These are phyloP conservation scores for Bos indicus DNA, from an alignment of 2,113 vertebrate species.

Conservation along the genomic window DNA sequence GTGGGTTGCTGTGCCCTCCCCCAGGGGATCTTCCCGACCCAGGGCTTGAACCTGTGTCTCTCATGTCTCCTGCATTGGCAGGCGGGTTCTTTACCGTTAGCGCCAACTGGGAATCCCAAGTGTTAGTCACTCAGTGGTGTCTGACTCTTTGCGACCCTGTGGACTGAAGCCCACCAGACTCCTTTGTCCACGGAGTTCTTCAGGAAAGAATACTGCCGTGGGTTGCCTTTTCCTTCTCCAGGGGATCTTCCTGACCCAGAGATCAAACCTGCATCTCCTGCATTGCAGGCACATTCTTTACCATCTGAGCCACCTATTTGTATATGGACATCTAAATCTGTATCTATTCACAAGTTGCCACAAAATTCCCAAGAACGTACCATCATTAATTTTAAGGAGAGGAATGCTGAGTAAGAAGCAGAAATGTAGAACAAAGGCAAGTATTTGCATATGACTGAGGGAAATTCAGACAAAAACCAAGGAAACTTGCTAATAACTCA, in stretches of 20 bases:
- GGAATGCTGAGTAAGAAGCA: background rate
- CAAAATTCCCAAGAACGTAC: no score
- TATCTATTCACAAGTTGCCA: background rate
- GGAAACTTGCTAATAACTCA: background rate
- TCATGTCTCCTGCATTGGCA: background rate
- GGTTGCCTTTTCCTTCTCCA: background rate
- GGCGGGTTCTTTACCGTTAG: background rate
- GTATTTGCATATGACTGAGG: background rate
- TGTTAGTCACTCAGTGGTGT: background rate
- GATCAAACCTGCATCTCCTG: background rate
- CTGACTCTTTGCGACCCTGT: accelerated
- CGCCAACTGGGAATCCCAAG: background rate
- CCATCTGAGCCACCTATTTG: background rate
- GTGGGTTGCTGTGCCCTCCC: background rate
- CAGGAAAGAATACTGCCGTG: background rate
- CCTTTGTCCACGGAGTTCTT: background rate
- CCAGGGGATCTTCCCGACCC: background rate
- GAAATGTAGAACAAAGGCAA: background rate
- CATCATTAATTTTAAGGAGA: background rate
- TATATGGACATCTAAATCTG: accelerated
- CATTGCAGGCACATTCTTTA: background rate
- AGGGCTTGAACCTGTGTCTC: background rate
- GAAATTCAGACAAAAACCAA: background rate
- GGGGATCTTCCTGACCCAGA: background rate
- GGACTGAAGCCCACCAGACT: background rate